These are phyloP conservation scores for Tridacna crocea DNA, from an alignment of 2,888 invertebrate species.

Conservation along the genomic window DNA sequence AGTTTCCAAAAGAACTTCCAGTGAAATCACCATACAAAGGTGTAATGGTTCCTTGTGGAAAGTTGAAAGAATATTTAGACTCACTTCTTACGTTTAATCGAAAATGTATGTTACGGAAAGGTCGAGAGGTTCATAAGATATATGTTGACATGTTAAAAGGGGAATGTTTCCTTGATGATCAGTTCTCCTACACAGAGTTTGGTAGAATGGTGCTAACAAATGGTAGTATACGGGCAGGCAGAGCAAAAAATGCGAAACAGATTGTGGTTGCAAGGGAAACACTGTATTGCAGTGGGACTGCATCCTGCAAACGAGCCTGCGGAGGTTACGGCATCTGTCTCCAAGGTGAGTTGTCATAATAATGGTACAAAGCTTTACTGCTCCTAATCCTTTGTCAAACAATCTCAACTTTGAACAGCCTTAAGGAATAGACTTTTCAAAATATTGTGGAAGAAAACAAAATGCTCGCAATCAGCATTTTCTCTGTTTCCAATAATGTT, in stretches of 20 bases:
- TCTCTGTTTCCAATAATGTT: too few relatives aligned
- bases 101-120: conserved; percentile 78
- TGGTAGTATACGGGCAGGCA: conserved; percentile 76
- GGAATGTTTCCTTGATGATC: conserved; percentile 77
- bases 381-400: too few relatives aligned
- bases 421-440: too few relatives aligned
- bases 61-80: conserved; percentile 74
- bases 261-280: conserved; percentile 80
- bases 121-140: conserved; percentile 78
- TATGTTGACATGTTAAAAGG: conserved; percentile 78
- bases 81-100: conserved; percentile 74
- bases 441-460: too few relatives aligned
- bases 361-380: neutral
- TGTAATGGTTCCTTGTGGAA: conserved; percentile 75
- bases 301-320: conserved; percentile 76
- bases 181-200: conserved; percentile 78
- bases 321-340: conserved; percentile 77
- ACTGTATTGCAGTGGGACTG: conserved; percentile 78
- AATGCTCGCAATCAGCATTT: too few relatives aligned
- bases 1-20: conserved; percentile 19
- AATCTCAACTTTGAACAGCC: too few relatives aligned
- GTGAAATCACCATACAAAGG: conserved; percentile 72
- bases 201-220: conserved; percentile 77
- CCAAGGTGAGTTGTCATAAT: conserved; percentile 65
- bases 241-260: conserved; percentile 78